Evolutionary conservation across 2,888 invertebrate species (phyloP).

Genomic region (Molorchus minor): DNA sequence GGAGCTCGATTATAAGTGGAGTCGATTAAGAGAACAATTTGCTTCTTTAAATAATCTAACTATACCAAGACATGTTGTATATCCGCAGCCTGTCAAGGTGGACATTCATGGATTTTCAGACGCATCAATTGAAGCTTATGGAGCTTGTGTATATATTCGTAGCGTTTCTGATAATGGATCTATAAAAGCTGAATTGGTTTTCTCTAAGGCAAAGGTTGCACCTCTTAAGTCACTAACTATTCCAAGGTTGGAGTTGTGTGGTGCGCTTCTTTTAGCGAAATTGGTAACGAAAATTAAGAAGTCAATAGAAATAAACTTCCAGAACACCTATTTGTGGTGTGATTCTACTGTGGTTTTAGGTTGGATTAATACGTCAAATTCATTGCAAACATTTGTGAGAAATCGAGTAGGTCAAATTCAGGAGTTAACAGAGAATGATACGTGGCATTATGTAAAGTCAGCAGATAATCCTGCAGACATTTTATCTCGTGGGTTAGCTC

Average conservation of each 20-base stretch:
- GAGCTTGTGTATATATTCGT: conserved; percentile 8
- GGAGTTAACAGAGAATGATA: neutral
- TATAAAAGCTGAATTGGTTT: conserved; percentile 8
- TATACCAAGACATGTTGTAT: conserved; percentile 36
- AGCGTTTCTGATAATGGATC: conserved; percentile 8
- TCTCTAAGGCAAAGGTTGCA: conserved; percentile 23
- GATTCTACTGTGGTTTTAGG: conserved; percentile 13
- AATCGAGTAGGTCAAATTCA: conserved; percentile 14
- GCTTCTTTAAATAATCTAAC: neutral
- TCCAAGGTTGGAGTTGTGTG: conserved; percentile 24
- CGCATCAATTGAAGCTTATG: conserved; percentile 14
- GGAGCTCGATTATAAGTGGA: neutral
- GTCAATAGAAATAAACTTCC: neutral
- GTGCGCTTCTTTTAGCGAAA: conserved; percentile 15
- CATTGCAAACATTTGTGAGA: neutral
- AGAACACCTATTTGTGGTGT: conserved; percentile 16
- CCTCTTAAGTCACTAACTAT: conserved; percentile 24
- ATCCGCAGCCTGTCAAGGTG: neutral
- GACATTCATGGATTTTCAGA: conserved; percentile 22
- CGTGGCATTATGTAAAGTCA: neutral
- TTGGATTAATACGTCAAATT: neutral
- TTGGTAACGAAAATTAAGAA: neutral
- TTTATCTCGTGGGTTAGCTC: conserved; percentile 4
- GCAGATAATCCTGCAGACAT: neutral
- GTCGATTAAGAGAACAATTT: neutral